Percentiles rank a stretch among this genome's conserved stretches.
Evolutionary conservation across 2,113 vertebrate genomes (phyloP).

Genomic region (Lonchura striata): DNA sequence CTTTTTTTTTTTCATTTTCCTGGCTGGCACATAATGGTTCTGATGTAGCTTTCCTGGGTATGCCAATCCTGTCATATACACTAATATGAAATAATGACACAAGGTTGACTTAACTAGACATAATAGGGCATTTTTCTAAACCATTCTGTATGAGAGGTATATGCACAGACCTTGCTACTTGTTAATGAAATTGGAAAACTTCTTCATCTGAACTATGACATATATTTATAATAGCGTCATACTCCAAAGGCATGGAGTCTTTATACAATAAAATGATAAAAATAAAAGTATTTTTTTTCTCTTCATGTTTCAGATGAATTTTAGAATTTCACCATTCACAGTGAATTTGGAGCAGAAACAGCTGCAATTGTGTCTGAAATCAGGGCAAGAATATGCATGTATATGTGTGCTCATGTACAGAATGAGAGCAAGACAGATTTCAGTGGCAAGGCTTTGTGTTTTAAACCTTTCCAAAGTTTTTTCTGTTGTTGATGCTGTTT

Average conservation of each 20-base stretch:
- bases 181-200: constrained; percentile 47
- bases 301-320: background rate
- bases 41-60: constrained; percentile 20
- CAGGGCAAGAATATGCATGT: background rate
- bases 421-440: background rate
- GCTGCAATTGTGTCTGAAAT: background rate
- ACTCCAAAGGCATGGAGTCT: background rate
- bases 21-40: background rate
- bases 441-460: background rate
- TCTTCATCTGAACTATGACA: background rate
- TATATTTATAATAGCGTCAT: background rate
- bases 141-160: background rate
- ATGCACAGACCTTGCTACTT: constrained; percentile 16
- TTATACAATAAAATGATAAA: background rate
- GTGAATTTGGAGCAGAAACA: background rate
- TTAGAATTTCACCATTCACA: background rate
- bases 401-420: background rate
- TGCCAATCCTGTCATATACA: constrained; percentile 44
- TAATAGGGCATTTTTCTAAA: constrained; percentile 53
- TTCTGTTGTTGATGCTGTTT: background rate
- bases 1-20: background rate
- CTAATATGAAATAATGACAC: constrained; percentile 59
- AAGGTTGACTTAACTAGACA: constrained; percentile 56
- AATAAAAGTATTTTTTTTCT: background rate
- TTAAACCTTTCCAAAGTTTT: background rate